phyloP scores from a whole-genome alignment of 35 echinoderm and acorn worm genomes.

The Hemicentrotus pulcherrimus region DNA sequence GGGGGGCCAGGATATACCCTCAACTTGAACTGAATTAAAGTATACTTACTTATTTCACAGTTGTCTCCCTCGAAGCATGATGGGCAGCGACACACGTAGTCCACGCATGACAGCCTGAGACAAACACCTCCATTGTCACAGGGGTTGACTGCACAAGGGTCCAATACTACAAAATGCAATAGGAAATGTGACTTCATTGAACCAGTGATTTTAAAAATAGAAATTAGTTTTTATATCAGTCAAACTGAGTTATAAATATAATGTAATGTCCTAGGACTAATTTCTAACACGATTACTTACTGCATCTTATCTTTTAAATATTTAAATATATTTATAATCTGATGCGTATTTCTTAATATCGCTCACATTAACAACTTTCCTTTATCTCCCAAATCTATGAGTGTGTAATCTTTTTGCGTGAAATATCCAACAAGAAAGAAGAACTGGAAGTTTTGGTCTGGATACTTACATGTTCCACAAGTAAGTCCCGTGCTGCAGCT shows the following conservation, averaged over 20 bases:
- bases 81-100: slow-evolving; percentile 58
- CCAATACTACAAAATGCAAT: slow-evolving; percentile 26
- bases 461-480: slow-evolving; percentile 70
- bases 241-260: neutral
- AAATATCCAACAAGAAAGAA: neutral
- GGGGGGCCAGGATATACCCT: too few species aligned
- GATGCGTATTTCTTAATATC: neutral
- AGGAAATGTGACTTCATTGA: neutral
- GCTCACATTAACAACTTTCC: too few species aligned
- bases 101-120: slow-evolving; percentile 29
- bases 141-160: slow-evolving; percentile 47
- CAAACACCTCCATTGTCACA: slow-evolving; percentile 64
- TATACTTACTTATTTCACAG: slow-evolving; percentile 53
- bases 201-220: neutral
- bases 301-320: neutral
- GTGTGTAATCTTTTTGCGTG: too few species aligned
- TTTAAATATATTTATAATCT: neutral
- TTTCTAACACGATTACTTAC: neutral
- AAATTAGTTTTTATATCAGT: neutral
- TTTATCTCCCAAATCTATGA: too few species aligned
- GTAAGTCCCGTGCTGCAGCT: slow-evolving; percentile 74
- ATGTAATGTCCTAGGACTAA: neutral
- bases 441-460: neutral
- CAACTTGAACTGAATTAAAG: neutral
- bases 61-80: slow-evolving; percentile 44